A percentile compares a stretch with the other conserved stretches of the same genome.
Evolutionary conservation across 1,140 invertebrate genomes (phyloP).

Genomic region (Heliconius congener): DNA sequence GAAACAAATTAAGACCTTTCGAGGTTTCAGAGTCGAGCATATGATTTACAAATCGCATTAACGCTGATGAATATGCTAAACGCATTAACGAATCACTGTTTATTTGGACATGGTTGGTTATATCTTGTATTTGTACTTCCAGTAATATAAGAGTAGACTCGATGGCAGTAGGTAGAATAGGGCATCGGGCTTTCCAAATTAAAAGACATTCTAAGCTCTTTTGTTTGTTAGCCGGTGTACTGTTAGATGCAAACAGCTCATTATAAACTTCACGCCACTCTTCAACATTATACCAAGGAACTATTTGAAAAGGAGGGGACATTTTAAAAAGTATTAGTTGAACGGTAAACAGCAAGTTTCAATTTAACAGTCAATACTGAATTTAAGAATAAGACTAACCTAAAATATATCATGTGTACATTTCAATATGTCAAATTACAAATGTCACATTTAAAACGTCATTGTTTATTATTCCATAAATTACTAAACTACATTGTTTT

Average conservation of each 20-base stretch:
- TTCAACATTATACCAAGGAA: slow-evolving; percentile 73
- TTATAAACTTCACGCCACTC: slow-evolving; percentile 81
- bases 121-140: slow-evolving; percentile 81
- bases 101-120: slow-evolving; percentile 34
- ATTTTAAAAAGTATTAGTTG: slow-evolving; percentile 14
- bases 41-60: slow-evolving; percentile 85
- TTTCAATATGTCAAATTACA: not conserved
- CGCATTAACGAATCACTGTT: slow-evolving; percentile 77
- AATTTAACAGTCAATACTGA: not conserved
- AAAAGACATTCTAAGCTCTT: slow-evolving; percentile 80
- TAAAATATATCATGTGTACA: slow-evolving; percentile 2
- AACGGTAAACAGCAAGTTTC: not conserved
- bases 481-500: not conserved
- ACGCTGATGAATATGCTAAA: slow-evolving; percentile 83
- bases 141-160: slow-evolving; percentile 85
- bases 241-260: not conserved
- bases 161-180: slow-evolving; percentile 85
- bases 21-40: slow-evolving; percentile 80
- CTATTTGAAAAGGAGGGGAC: slow-evolving; percentile 50
- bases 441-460: not conserved
- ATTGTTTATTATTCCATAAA: not conserved
- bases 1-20: slow-evolving; percentile 81
- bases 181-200: slow-evolving; percentile 84
- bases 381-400: not conserved
- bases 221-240: slow-evolving; percentile 51